Evolutionary conservation across 1,140 invertebrate species (phyloP), one percentile per base, ranked within the genome.

Genomic region (Chelonus insularis): DNA sequence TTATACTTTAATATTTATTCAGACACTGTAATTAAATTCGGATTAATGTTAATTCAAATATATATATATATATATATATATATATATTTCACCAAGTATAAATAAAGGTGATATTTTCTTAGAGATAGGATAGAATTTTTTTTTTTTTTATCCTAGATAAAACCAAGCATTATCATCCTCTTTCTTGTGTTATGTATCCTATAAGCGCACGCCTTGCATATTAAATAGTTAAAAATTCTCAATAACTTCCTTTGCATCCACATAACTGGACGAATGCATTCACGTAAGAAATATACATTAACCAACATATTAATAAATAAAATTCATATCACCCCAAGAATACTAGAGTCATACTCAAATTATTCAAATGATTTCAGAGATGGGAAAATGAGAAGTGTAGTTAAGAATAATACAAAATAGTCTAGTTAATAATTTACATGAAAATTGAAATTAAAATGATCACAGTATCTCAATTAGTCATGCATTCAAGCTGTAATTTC

Each of bases 211-310:
- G 29, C 8, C 12, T 14, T 47, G 63, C 63, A 64, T 64, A 64
- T 64, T 64, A 64, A 64, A 64, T 61, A 43, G 63, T 64, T 54
- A 32, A 64, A 61, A 61, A 58, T 45, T 56, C 59, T 18, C 47
- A 48, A 61, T 61, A 43, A 52, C 43, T 64, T 64, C 51, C 57
- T 21, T 51, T 60, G 52, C 47, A 60, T 60, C 57, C 51, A 51
- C 51, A 52, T 60, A 48, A 60, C 14, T 32, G 12, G 6, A 16
- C 20, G 32, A 20, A 59, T 48, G 45, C 20, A 50, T 43, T 59
- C 43, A 37, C 50, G 36, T 50, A 37, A 18, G 32, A 2, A 23
- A 34, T 37, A 34, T 36, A 12, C 45, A 47, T 59, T 50, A 12
- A 6, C 21, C 7, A 50, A 59, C 23, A 45, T 50, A 37, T 32